Conservation (phyloP, 2,888 invertebrate species). For the Pyrgus malvae region DNA sequence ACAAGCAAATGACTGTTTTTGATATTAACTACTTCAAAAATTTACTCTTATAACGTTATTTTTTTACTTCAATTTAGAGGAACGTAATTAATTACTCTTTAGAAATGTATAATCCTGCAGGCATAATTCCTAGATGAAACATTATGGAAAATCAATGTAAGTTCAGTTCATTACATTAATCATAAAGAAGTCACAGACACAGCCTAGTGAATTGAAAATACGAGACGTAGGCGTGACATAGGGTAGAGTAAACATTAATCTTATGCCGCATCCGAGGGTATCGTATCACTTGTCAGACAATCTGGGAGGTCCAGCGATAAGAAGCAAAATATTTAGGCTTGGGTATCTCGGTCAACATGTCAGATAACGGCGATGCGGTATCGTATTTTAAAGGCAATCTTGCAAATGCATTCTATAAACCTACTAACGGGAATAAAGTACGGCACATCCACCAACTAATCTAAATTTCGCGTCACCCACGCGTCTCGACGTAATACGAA, state of each 20-base stretch:
- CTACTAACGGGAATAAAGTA: background rate
- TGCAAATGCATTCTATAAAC: background rate
- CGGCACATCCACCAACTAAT: background rate
- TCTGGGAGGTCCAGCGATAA: slow-evolving; percentile 16
- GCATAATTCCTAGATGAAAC: too few species aligned
- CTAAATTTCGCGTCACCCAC: background rate
- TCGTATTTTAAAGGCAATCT: slow-evolving; percentile 10
- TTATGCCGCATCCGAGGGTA: background rate
- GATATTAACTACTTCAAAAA: too few species aligned
- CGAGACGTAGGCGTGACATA: background rate
- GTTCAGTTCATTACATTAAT: too few species aligned
- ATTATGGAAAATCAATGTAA: too few species aligned
- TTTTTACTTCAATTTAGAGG: too few species aligned
- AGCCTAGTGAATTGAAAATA: background rate
- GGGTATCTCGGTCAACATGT: slow-evolving; percentile 39
- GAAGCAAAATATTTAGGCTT: slow-evolving; percentile 28
- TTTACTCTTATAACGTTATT: too few species aligned
- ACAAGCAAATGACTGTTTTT: too few species aligned
- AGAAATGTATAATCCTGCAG: too few species aligned
- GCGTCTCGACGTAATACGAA: slow-evolving; percentile 17
- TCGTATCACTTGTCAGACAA: slow-evolving; percentile 4
- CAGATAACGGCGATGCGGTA: slow-evolving; percentile 34
- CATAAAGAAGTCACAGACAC: background rate
- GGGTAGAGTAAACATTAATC: background rate
- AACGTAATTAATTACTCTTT: too few species aligned